phyloP scores from a whole-genome alignment of 2,888 invertebrate genomes.

The Sicus ferrugineus region DNA sequence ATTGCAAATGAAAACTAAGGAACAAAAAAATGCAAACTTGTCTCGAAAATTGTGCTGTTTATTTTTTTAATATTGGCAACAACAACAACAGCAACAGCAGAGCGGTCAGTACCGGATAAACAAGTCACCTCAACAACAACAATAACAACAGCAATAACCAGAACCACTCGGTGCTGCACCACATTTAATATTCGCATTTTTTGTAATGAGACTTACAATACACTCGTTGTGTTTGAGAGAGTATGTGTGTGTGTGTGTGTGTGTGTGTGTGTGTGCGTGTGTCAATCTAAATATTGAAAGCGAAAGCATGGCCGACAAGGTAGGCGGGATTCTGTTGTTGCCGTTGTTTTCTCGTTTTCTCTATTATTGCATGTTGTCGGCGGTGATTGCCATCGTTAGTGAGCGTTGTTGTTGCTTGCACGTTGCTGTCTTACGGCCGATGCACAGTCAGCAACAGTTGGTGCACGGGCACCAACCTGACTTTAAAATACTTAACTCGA shows the following conservation, averaged over 20 bases:
- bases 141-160: not conserved
- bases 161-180: not conserved
- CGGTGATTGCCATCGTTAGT: conserved; percentile 3
- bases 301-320: conserved; percentile 62
- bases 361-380: conserved; percentile 30
- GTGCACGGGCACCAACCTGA: not conserved
- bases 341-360: too few relatives aligned
- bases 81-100: not conserved
- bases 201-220: not conserved
- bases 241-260: not conserved
- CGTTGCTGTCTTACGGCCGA: not conserved
- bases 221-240: not conserved
- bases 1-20: conserved; percentile 14
- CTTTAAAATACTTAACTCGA: conserved; percentile 14
- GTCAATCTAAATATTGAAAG: conserved; percentile 54
- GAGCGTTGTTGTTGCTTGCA: conserved; percentile 2
- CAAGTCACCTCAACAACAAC: not conserved
- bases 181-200: conserved; percentile 4
- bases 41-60: conserved; percentile 24
- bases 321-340: conserved; percentile 61
- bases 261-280: conserved; percentile 1
- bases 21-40: conserved; percentile 25
- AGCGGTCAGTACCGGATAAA: not conserved
- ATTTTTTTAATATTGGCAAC: conserved; percentile 17
- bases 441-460: conserved; percentile 8